Evolutionary conservation across 2,113 vertebrate species (phyloP).

Genomic region (Chinchilla lanigera): DNA sequence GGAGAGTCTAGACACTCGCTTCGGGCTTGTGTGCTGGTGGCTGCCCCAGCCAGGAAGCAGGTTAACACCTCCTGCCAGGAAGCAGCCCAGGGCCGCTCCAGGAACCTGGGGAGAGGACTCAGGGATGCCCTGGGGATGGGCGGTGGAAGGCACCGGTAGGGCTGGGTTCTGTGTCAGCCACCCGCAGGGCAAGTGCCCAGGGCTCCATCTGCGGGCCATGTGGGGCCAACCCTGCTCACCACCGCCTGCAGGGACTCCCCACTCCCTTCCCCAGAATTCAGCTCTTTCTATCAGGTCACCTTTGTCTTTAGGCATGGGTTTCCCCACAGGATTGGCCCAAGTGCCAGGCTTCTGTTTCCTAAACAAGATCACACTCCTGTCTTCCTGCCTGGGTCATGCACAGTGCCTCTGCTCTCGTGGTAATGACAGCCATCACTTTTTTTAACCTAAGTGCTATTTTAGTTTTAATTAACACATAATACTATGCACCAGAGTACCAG

Average conservation of each 20-base stretch:
- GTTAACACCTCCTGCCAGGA: not conserved
- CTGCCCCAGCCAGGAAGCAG: not conserved
- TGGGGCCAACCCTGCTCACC: not conserved
- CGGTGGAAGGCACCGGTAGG: not conserved
- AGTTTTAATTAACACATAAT: not conserved
- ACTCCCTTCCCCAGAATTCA: slow-evolving; percentile 2
- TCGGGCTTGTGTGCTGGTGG: not conserved
- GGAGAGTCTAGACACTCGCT: not conserved
- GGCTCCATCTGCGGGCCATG: not conserved
- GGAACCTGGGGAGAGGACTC: not conserved
- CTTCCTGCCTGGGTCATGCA: not conserved
- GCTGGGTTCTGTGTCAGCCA: not conserved
- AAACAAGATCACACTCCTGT: not conserved
- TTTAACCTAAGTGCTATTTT: not conserved
- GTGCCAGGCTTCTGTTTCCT: not conserved
- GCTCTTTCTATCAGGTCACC: not conserved
- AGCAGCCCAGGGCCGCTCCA: not conserved
- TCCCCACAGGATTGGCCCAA: not conserved
- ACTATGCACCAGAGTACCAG: not conserved
- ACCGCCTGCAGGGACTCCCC: not conserved
- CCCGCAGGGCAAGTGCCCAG: not conserved
- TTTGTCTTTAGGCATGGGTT: not conserved
- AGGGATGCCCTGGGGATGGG: not conserved
- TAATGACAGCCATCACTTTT: not conserved
- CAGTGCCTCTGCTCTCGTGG: not conserved